phyloP scores from a whole-genome alignment of 2,797 vertebrate species.

The Sternotherus odoratus region DNA sequence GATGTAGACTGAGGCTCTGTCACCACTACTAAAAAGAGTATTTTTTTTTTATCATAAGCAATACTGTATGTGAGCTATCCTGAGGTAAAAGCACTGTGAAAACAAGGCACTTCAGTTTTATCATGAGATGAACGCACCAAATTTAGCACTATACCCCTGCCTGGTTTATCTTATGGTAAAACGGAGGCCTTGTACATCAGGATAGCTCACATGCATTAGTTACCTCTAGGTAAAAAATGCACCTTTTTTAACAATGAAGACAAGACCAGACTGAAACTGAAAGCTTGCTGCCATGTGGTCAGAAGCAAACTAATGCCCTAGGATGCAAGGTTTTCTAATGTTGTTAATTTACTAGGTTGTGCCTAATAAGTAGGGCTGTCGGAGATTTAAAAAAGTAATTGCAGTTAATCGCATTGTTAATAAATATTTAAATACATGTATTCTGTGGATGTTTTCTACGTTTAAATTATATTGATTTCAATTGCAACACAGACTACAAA shows the following conservation, averaged over 20 bases:
- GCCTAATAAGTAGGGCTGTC: background rate
- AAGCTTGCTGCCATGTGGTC: constrained; percentile 13
- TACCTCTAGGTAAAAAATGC: constrained; percentile 37
- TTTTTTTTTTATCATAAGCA: constrained; percentile 25
- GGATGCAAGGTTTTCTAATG: background rate
- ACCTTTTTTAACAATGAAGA: background rate
- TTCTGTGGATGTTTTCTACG: no score
- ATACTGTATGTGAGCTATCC: constrained; percentile 16
- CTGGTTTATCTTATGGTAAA: background rate
- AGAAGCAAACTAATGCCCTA: constrained; percentile 7
- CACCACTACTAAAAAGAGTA: background rate
- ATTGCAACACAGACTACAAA: no score
- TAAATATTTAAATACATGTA: no score
- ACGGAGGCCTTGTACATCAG: background rate
- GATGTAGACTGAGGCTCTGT: background rate
- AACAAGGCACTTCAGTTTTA: constrained; percentile 33
- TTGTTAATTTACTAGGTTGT: background rate
- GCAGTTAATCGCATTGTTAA: no score
- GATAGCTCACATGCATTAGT: background rate
- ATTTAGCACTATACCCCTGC: background rate
- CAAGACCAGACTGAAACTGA: background rate
- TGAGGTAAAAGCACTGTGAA: constrained; percentile 28
- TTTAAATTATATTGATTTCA: no score
- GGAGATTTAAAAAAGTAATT: no score
- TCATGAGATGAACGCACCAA: constrained; percentile 39